Conservation (phyloP, 2,113 vertebrate species). For the Heliornis fulica region DNA sequence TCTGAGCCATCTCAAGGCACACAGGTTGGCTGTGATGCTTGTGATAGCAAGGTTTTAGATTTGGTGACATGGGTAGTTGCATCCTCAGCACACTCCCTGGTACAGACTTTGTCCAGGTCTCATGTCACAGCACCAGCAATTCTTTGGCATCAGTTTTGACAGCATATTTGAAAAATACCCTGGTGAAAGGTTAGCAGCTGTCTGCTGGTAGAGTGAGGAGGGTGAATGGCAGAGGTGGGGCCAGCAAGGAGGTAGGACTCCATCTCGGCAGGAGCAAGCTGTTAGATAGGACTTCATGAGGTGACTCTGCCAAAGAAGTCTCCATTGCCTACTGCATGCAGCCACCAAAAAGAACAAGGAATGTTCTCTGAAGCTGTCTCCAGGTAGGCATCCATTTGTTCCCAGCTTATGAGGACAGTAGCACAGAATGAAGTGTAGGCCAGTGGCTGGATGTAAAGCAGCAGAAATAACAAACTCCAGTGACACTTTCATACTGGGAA, state of each 20-base stretch:
- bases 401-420: not conserved
- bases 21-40: not conserved
- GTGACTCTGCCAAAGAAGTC: not conserved
- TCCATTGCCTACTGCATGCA: not conserved
- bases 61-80: not conserved
- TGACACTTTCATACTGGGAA: not conserved
- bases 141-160: not conserved
- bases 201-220: not conserved
- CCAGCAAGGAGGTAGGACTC: not conserved
- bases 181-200: not conserved
- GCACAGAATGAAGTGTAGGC: not conserved
- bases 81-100: not conserved
- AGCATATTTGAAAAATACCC: no score
- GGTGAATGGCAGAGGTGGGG: not conserved
- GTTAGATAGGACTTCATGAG: not conserved
- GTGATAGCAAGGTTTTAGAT: not conserved
- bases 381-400: not conserved
- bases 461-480: not conserved
- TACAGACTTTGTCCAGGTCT: not conserved
- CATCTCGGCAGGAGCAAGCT: not conserved
- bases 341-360: not conserved
- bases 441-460: not conserved
- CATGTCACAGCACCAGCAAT: not conserved
- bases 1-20: not conserved
- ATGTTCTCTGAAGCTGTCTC: not conserved